Evolutionary conservation across 2,888 invertebrate genomes (phyloP).

Genomic region (Dicyrtoma fusca): DNA sequence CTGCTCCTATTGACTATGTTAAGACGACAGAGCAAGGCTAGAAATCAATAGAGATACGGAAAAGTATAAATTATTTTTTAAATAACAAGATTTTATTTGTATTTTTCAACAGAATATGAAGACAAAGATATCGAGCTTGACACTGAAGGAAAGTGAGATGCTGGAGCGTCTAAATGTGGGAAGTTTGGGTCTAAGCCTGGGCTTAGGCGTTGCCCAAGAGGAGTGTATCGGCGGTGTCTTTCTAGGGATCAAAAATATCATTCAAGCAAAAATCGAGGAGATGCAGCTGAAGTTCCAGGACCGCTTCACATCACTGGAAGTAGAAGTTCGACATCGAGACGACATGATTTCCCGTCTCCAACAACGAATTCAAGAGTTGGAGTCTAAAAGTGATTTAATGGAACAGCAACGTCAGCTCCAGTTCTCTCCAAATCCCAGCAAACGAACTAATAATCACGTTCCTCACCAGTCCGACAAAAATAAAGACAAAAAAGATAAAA

Average conservation of each 20-base stretch:
- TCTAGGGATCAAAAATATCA: constrained; percentile 77
- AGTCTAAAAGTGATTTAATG: constrained; percentile 58
- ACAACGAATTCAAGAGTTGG: constrained; percentile 71
- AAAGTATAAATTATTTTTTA: too few species aligned
- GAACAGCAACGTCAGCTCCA: not conserved
- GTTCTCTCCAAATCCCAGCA: not conserved
- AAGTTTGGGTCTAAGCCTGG: constrained; percentile 37
- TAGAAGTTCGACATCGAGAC: constrained; percentile 79
- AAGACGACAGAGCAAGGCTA: too few species aligned
- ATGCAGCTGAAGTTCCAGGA: constrained; percentile 61
- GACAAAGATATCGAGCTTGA: constrained; percentile 17
- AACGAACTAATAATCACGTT: constrained; percentile 5
- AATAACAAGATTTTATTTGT: not conserved
- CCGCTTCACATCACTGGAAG: constrained; percentile 74
- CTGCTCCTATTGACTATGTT: too few species aligned
- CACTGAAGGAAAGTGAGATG: constrained; percentile 27
- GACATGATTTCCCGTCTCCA: constrained; percentile 79
- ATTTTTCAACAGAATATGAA: constrained; percentile 43
- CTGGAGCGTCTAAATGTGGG: constrained; percentile 19
- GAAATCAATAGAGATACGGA: too few species aligned
- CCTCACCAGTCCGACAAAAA: too few species aligned
- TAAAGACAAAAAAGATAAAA: too few species aligned
- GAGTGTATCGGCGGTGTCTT: constrained; percentile 81
- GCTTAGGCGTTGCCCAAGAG: constrained; percentile 64
- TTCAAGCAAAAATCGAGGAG: constrained; percentile 65